Conservation (phyloP, 2,797 vertebrate genomes). For the Babyrousa celebensis region DNA sequence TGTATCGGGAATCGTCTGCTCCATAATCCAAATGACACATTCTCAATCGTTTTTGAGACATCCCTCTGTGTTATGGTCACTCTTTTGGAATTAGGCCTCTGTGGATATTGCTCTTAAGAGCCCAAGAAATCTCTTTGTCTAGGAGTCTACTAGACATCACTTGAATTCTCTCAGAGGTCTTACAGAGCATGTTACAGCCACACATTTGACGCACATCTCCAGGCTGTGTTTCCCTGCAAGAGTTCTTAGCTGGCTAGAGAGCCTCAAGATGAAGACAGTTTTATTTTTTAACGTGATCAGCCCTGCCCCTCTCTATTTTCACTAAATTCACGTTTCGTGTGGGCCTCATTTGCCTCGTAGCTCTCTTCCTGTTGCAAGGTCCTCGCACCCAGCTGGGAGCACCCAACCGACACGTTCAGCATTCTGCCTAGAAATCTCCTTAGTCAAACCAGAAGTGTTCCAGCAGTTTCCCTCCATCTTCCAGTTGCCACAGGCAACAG, state of each 20-base stretch:
- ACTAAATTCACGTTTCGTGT: constrained; percentile 27
- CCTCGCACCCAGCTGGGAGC: neutral
- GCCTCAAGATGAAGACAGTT: neutral
- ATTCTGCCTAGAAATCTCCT: constrained; percentile 16
- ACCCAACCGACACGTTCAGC: neutral
- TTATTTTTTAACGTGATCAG: constrained; percentile 13
- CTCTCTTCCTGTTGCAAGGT: neutral
- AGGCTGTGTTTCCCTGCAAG: neutral
- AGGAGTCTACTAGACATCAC: neutral
- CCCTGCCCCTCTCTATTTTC: neutral
- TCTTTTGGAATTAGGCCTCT: constrained; percentile 33
- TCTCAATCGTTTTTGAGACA: neutral
- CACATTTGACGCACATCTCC: neutral
- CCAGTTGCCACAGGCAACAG: neutral
- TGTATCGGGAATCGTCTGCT: neutral
- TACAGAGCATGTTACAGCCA: constrained; percentile 19
- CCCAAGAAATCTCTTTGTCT: neutral
- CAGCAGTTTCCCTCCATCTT: neutral
- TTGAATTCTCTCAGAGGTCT: constrained; percentile 39
- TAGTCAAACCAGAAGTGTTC: neutral
- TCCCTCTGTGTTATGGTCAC: neutral
- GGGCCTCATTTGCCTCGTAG: neutral
- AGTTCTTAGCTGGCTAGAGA: neutral
- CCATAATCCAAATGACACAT: neutral
- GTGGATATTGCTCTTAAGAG: neutral